These are phyloP conservation scores for Chromobotia macracanthus DNA, from an alignment of 2,797 vertebrate species.

Conservation along the genomic window DNA sequence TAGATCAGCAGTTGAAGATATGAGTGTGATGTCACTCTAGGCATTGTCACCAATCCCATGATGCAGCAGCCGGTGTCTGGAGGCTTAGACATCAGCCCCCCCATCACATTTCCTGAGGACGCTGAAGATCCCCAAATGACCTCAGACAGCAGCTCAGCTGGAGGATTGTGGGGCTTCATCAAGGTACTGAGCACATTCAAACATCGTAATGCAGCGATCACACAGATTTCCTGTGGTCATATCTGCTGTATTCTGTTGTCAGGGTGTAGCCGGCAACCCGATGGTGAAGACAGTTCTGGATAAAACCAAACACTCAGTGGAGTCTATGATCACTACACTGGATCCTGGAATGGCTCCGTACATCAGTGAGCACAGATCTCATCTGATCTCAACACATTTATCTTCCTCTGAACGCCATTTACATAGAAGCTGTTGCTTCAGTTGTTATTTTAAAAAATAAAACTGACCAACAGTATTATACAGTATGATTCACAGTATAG, in stretches of 20 bases:
- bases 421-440: too few species aligned
- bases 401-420: too few species aligned
- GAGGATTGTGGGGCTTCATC: constrained; percentile 94
- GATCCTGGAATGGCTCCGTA: constrained; percentile 98
- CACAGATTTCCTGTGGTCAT: neutral
- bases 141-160: constrained; percentile 67
- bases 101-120: constrained; percentile 96
- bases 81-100: constrained; percentile 75
- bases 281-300: constrained; percentile 93
- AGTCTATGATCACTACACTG: constrained; percentile 96
- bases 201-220: neutral
- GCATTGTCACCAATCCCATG: constrained; percentile 80
- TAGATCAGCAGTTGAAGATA: too few species aligned
- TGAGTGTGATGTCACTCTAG: too few species aligned
- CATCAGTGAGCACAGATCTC: constrained; percentile 83
- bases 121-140: constrained; percentile 82
- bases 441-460: too few species aligned
- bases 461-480: too few species aligned
- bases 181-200: constrained; percentile 77
- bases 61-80: constrained; percentile 80
- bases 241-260: constrained; percentile 19
- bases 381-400: too few species aligned
- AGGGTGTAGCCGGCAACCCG: constrained; percentile 94
- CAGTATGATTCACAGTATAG: too few species aligned
- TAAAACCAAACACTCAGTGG: constrained; percentile 94